phyloP scores from a whole-genome alignment of 2,888 invertebrate species.

The Craniophora ligustri region DNA sequence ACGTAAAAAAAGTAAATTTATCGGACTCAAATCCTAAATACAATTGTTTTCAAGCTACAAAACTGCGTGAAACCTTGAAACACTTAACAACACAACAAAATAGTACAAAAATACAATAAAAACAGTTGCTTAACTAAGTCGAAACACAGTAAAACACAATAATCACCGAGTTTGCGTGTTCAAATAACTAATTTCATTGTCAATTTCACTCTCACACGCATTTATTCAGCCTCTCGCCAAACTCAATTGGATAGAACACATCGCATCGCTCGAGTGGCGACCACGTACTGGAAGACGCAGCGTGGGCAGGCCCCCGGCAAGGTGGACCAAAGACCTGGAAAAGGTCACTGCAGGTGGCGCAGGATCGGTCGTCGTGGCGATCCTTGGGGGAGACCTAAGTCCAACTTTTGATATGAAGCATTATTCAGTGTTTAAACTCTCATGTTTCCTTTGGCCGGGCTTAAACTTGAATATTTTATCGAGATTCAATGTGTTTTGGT shows the following conservation, averaged over 20 bases:
- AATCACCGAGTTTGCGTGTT: constrained; percentile 26
- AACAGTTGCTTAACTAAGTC: constrained; percentile 3
- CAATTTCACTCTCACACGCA: constrained; percentile 39
- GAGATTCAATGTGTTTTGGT: constrained; percentile 82
- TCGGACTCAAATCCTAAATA: neutral
- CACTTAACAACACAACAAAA: neutral
- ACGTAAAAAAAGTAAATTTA: no score
- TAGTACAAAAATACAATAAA: constrained; percentile 13
- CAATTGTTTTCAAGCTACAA: neutral
- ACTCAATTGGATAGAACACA: no score
- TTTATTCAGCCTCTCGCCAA: no score
- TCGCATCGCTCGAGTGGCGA: no score
- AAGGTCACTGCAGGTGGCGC: no score
- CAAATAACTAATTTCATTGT: constrained; percentile 25
- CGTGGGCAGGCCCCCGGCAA: no score
- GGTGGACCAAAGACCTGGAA: no score
- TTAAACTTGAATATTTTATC: constrained; percentile 81
- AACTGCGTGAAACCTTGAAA: neutral
- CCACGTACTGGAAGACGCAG: no score
- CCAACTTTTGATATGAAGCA: no score
- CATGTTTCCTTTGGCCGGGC: constrained; percentile 52
- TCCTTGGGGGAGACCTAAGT: no score
- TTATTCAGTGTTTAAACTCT: constrained; percentile 43
- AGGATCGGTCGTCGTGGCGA: no score
- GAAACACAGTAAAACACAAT: constrained; percentile 14